Evolutionary conservation across 2,113 vertebrate genomes (phyloP).

Genomic region (Hemichromis elongatus): DNA sequence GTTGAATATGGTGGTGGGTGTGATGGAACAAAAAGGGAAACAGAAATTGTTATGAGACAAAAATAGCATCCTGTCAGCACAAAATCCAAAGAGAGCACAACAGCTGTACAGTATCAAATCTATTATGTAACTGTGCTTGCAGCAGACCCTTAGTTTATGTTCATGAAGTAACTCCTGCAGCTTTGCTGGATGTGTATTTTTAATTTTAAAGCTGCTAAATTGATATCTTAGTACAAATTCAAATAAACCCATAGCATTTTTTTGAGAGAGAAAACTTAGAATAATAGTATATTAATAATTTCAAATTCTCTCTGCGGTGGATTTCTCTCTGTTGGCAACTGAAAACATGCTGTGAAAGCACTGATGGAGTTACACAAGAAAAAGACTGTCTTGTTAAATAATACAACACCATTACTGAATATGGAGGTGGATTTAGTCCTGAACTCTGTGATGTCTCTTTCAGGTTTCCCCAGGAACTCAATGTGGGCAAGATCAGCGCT

Average conservation of each 20-base stretch:
- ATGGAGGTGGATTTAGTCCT: background rate
- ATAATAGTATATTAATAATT: background rate
- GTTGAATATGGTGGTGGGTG: background rate
- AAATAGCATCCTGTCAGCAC: background rate
- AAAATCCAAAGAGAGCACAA: background rate
- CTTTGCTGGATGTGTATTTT: background rate
- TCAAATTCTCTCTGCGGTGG: background rate
- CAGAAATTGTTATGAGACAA: background rate
- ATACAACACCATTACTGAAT: background rate
- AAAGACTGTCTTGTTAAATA: slow-evolving; percentile 11
- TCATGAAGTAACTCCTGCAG: background rate
- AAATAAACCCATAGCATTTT: background rate
- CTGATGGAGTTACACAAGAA: slow-evolving; percentile 12
- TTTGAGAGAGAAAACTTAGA: background rate
- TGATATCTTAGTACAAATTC: background rate
- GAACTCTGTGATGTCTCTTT: background rate
- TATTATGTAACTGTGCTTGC: background rate
- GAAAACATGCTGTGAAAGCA: background rate
- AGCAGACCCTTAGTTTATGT: background rate
- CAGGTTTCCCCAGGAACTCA: slow-evolving; percentile 92
- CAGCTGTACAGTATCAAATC: background rate
- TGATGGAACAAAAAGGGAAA: background rate
- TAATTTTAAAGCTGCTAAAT: background rate
- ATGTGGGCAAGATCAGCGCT: slow-evolving; percentile 95
- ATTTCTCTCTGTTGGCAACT: background rate